Conservation (phyloP, 1,140 invertebrate species). For the Ylistrum balloti region DNA sequence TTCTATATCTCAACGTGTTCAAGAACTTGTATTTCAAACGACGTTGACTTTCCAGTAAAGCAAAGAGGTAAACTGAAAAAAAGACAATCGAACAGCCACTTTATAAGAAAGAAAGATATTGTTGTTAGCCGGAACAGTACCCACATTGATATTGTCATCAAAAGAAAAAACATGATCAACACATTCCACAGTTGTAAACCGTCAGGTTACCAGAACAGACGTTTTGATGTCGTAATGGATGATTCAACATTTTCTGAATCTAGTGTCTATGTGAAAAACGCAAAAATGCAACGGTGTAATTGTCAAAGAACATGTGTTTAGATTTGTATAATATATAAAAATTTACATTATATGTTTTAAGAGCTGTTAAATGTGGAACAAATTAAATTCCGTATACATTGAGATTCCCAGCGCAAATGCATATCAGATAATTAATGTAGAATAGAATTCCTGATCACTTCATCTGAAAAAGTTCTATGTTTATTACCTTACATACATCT, state of each 20-base stretch:
- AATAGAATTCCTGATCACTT: neutral
- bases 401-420: neutral
- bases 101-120: neutral
- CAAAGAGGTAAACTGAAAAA: neutral
- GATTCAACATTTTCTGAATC: neutral
- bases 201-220: neutral
- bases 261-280: neutral
- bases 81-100: neutral
- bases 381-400: neutral
- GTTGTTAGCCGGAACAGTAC: neutral
- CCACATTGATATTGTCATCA: constrained; percentile 1
- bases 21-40: neutral
- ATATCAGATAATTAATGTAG: neutral
- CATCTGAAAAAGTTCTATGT: too few species aligned
- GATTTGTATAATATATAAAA: neutral
- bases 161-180: neutral
- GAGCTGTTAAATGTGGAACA: neutral
- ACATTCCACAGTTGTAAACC: neutral
- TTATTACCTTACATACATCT: too few species aligned
- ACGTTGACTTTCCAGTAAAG: neutral
- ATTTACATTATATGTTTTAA: neutral
- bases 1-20: neutral
- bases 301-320: constrained; percentile 5
- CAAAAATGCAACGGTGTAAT: neutral
- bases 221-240: neutral